These are phyloP conservation scores for Panzeria rudis DNA, from an alignment of 2,888 invertebrate genomes.

Conservation along the genomic window DNA sequence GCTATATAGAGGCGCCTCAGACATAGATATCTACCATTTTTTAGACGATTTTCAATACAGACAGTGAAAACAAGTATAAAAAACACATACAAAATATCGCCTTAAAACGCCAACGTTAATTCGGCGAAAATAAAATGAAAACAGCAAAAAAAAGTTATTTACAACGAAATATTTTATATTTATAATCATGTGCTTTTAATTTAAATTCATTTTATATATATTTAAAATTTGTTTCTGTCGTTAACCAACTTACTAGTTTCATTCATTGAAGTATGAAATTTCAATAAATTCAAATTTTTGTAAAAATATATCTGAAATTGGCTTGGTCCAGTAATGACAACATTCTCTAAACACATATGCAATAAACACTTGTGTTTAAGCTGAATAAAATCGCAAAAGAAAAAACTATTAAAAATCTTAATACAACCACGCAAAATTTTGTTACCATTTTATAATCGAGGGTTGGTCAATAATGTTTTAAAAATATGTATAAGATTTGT, in stretches of 20 bases:
- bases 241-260: constrained; percentile 59
- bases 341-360: constrained; percentile 15
- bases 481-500: not conserved
- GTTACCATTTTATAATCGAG: constrained; percentile 18
- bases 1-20: constrained; percentile 65
- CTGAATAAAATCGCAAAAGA: constrained; percentile 22
- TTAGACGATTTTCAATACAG: constrained; percentile 40
- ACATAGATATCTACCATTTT: constrained; percentile 67
- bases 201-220: constrained; percentile 51
- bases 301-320: not conserved
- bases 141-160: not conserved
- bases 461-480: not conserved
- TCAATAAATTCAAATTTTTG: constrained; percentile 55
- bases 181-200: constrained; percentile 66
- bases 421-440: constrained; percentile 58
- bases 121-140: constrained; percentile 55
- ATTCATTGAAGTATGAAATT: constrained; percentile 57
- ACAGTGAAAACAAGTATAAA: constrained; percentile 23
- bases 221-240: constrained; percentile 39
- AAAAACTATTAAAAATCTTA: constrained; percentile 18
- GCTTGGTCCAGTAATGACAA: constrained; percentile 34
- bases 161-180: not conserved
- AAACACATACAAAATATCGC: constrained; percentile 44
- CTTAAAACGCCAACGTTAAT: constrained; percentile 70
- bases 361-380: constrained; percentile 51